Base-by-base conservation (phyloP, 2,113 vertebrate genomes). In the Alaudala cheleensis region DNA sequence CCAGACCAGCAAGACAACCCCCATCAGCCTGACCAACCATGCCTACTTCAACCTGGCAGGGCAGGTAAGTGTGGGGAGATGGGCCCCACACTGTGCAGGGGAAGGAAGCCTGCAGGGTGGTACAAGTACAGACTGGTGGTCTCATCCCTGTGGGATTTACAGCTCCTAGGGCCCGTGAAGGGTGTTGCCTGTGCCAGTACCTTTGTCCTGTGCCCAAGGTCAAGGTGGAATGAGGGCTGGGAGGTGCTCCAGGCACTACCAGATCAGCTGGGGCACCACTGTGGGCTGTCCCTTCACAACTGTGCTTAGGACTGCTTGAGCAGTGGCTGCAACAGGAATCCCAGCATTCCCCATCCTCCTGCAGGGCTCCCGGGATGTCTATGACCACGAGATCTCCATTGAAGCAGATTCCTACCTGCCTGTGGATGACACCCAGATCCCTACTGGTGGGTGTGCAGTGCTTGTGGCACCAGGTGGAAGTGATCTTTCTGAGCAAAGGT, bases 31-130 rank as follows among this genome's bases (percentile, higher is more conserved):
- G 90, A 99, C 99, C 81, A 99, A 99, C 96, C 99, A 99, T 10
- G 96, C 99, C 0, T 99, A 99, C 90, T 99, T 99, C 96, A 99
- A 99, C 96, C 97, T 99, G 33, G 98, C 98, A 33, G 99, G 99
- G 92, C 99, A 99, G 97, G 99, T 99, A 95, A 97, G 57, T 11
- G 2, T 19, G 53, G 37, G n/a, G 65, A 64, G 26, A 11, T 73
- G 44, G 65, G 19, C 22, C 5, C 25, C 0, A 0, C 51, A 13
- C 51, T 26, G 14, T 56, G 50, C n/a, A 39, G 15, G 54, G 54
- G 13, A 53, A 21, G 56, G 47, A 31, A 65, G 54, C 28, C 58
- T 93, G 56, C 58, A 65, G 62, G 11, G 14, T 60, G 49, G 33
- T 33, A 3, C 25, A 39, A 39, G 47, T n/a, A 84, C 60, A 65